Evolutionary conservation across 2,888 invertebrate species (phyloP).

Genomic region (Camponotus fellah): DNA sequence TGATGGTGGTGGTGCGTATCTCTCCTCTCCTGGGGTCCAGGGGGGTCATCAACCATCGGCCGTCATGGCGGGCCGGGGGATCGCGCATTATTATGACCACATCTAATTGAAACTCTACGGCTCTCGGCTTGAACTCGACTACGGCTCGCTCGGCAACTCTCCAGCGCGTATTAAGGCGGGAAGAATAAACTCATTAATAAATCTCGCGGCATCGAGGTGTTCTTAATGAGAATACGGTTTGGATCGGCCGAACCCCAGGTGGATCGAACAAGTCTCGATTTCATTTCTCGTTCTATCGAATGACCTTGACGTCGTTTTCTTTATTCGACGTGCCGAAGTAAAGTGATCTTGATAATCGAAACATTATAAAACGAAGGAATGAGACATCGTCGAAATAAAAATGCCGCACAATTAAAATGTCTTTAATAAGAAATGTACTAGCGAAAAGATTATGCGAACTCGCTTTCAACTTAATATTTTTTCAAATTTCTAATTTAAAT

Average conservation of each 20-base stretch:
- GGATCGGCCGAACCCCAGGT: neutral
- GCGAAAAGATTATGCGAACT: neutral
- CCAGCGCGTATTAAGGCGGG: constrained; percentile 41
- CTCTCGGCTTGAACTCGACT: constrained; percentile 51
- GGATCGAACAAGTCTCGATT: constrained; percentile 14
- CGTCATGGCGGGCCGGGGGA: constrained; percentile 63
- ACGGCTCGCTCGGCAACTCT: constrained; percentile 51
- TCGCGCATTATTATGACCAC: constrained; percentile 78
- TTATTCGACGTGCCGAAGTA: neutral
- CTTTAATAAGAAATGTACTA: neutral
- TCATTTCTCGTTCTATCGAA: constrained; percentile 14
- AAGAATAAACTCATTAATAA: constrained; percentile 59
- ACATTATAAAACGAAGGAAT: constrained; percentile 8
- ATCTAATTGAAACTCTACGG: constrained; percentile 81
- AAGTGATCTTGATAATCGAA: neutral
- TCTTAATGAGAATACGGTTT: constrained; percentile 46
- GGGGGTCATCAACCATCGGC: constrained; percentile 79
- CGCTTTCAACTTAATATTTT: neutral
- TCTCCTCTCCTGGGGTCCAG: constrained; percentile 69
- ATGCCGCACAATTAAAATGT: neutral
- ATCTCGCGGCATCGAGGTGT: constrained; percentile 49
- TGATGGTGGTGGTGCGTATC: constrained; percentile 60
- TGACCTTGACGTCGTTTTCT: constrained; percentile 39
- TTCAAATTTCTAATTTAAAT: neutral
- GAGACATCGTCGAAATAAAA: neutral